These are phyloP conservation scores for Metallyticus violacea DNA, from an alignment of 2,888 invertebrate species.

Conservation along the genomic window DNA sequence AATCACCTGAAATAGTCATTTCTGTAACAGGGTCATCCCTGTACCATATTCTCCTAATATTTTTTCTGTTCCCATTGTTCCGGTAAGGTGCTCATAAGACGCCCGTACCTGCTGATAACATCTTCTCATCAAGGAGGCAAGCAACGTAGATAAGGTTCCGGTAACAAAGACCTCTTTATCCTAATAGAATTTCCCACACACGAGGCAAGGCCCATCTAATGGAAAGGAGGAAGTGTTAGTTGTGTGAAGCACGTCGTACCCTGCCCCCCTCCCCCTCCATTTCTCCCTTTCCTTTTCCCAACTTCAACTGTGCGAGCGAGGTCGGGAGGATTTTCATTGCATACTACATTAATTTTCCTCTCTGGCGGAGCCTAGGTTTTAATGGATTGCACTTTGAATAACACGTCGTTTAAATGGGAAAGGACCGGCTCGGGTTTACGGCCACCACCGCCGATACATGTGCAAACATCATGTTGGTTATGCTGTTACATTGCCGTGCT, in stretches of 20 bases:
- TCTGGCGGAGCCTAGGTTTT: background rate
- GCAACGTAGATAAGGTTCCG: background rate
- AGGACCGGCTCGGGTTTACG: background rate
- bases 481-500: background rate
- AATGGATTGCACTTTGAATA: constrained; percentile 11
- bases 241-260: background rate
- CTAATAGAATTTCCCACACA: constrained; percentile 9
- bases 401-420: constrained; percentile 1
- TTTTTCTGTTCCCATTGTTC: background rate
- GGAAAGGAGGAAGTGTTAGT: background rate
- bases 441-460: background rate
- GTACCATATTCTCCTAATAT: background rate
- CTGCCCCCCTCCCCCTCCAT: no score
- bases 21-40: background rate
- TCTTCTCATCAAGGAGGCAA: background rate
- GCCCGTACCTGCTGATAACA: background rate
- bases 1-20: no score
- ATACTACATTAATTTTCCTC: constrained; percentile 16
- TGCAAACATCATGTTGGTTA: background rate
- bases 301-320: background rate
- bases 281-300: no score
- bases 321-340: background rate
- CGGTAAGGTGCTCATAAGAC: background rate
- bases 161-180: background rate
- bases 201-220: background rate